These are phyloP conservation scores for Sebastes taczanowskii DNA, from an alignment of 2,797 vertebrate genomes.

Conservation along the genomic window DNA sequence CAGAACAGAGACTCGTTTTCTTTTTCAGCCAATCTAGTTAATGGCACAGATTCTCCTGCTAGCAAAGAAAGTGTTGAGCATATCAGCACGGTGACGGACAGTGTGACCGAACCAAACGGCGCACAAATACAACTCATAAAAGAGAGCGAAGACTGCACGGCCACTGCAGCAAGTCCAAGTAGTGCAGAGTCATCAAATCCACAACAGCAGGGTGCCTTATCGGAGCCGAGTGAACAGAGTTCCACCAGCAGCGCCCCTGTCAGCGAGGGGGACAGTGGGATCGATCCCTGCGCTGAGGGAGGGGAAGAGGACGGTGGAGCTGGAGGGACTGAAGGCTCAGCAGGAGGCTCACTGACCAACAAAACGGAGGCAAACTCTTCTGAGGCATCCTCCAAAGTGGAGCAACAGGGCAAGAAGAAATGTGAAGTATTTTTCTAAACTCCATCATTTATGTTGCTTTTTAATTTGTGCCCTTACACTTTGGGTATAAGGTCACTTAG, in stretches of 20 bases:
- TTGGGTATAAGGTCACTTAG: too few relatives aligned
- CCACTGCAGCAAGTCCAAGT: background rate
- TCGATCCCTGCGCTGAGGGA: constrained; percentile 55
- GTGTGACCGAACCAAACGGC: background rate
- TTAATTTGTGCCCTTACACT: background rate
- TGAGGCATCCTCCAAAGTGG: constrained; percentile 54
- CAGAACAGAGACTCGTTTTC: background rate
- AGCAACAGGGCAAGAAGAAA: constrained; percentile 76
- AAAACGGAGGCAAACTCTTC: constrained; percentile 46
- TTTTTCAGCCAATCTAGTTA: background rate
- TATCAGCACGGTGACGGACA: background rate
- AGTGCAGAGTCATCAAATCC: background rate
- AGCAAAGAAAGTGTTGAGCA: constrained; percentile 8
- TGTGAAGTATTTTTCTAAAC: constrained; percentile 49
- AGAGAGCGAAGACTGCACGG: constrained; percentile 8
- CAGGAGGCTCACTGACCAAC: constrained; percentile 15
- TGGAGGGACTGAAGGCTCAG: background rate
- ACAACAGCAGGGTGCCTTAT: constrained; percentile 18
- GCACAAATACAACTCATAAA: background rate
- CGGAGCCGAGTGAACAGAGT: constrained; percentile 28
- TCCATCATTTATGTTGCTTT: background rate
- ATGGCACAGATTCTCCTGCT: background rate
- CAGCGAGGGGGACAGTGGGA: constrained; percentile 57
- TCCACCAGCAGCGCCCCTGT: background rate
- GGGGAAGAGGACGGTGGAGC: constrained; percentile 40